Percentiles rank a stretch among this genome's conserved stretches.
Conservation (phyloP, 2,797 vertebrate species). For the Taeniopygia guttata region DNA sequence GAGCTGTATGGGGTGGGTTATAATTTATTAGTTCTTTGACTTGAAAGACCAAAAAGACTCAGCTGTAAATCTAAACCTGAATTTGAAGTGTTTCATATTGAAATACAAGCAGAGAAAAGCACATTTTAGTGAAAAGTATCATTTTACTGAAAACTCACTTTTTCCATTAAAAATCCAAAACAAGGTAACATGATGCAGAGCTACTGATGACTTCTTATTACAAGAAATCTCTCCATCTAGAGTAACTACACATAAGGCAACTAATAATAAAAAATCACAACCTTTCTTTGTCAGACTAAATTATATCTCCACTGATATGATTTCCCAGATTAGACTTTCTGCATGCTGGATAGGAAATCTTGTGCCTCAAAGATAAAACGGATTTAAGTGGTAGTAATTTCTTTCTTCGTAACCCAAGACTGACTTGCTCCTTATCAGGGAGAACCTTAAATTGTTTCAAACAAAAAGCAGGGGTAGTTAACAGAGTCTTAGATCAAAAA, state of each 20-base stretch:
- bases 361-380: slow-evolving; percentile 44
- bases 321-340: slow-evolving; percentile 39
- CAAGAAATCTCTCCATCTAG: slow-evolving; percentile 47
- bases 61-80: not conserved
- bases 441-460: slow-evolving; percentile 49
- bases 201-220: not conserved
- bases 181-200: slow-evolving; percentile 24
- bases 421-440: slow-evolving; percentile 63
- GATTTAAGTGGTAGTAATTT: slow-evolving; percentile 55
- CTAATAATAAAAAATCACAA: slow-evolving; percentile 40
- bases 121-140: not conserved
- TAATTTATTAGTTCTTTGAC: not conserved
- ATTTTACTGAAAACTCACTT: slow-evolving; percentile 3
- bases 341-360: slow-evolving; percentile 45
- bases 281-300: slow-evolving; percentile 19
- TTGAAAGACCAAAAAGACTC: not conserved
- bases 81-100: slow-evolving; percentile 22
- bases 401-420: slow-evolving; percentile 58
- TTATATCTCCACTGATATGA: slow-evolving; percentile 27
- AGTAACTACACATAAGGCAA: not conserved
- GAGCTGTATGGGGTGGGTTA: not conserved
- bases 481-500: slow-evolving; percentile 64
- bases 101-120: slow-evolving; percentile 10
- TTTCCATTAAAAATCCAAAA: slow-evolving; percentile 38
- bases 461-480: slow-evolving; percentile 56